Evolutionary conservation across 1,140 invertebrate genomes (phyloP), one percentile per base, ranked within the genome.

Genomic region (Tetramorium alpestre): DNA sequence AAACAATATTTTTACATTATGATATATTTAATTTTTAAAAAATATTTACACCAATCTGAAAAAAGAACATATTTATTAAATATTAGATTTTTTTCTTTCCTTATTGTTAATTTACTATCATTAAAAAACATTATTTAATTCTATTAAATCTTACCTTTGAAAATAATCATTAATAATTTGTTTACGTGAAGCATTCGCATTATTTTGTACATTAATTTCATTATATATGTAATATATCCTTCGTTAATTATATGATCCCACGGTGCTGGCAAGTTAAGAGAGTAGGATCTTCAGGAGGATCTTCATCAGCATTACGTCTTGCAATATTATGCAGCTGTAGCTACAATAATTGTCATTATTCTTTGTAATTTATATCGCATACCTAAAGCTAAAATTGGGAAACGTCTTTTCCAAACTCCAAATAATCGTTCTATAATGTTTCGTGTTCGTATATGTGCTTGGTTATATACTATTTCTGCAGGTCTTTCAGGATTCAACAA

Each of bases 281-380:
- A 56, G 5, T n/a, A 56, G 54, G 54, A n/a, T 56, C 54, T 56
- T 56, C 54, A 56, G 8, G 54, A 56, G 54, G 18, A n/a, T 56
- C 8, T 56, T 56, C 18, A n/a, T 56, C 16, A n/a, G 54, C 54
- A 56, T 56, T 56, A 56, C 8, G 16, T 56, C 54, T 56, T n/a
- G 65, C 65, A 47, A 69, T 69, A n/a, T 49, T 69, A 49, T 69
- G 41, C 8, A 69, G n/a, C 65, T 47, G 65, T 44, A n/a, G 65
- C 65, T 13, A 69, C 65, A 69, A 69, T 69, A 4, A 44, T 6
- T 4, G n/a, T n/a, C 18, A 69, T n/a, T 11, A 44, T 41, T 41
- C 38, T 69, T 41, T 47, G 33, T 2, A 69, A 47, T 2, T 1
- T 6, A 47, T 47, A 69, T 44, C 65, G 38, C 44, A 41, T n/a